Base-by-base conservation (phyloP, 2,797 vertebrate species). In the Tapirus indicus region DNA sequence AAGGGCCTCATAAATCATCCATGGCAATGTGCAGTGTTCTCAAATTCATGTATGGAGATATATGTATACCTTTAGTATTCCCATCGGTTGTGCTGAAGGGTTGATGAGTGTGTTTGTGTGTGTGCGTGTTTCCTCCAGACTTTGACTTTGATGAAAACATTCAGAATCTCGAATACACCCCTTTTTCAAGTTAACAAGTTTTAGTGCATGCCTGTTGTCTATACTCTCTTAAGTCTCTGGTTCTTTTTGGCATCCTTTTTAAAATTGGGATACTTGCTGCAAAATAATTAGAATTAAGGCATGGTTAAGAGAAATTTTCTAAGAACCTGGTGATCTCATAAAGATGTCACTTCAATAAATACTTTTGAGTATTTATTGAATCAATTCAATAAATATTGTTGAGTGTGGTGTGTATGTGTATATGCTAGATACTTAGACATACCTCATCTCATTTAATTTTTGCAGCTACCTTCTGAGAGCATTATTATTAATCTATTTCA, bases 1-100 rank as follows among this genome's bases (percentile, higher is more conserved):
- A 97, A 96, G 94, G 69, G 38, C 82, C 29, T 97, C 95, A 98
- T 98, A 98, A 98, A 98, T 98, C 97, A 98, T 69, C 32, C 80
- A 88, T 97, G 88, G 35, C 93, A 96, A 96, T 97, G 23, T 84
- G 17, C 0, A 12, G n/a, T 96, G 68, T 88, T 98, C 94, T 90
- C 77, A 97, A 85, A 83, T 89, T 96, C 60, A 13, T 89, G 12
- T 88, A 47, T 97, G 89, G 86, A 97, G 66, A 90, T 98, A 47
- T 87, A 44, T 66, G 29, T 92, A 21, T 54, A 92, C 23, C 38
- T 95, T 85, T 64, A 72, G 20, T 91, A 93, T 92, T 54, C 29
- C 6, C 64, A 83, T 82, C 20, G 4, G 21, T 84, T 90, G 58
- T 88, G 18, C 27, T 94, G 32, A 95, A 66, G 18, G 16, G 2